Evolutionary conservation across 2,113 vertebrate species (phyloP), one percentile per base, ranked within the genome.

Genomic region (Nesogale talazaci): DNA sequence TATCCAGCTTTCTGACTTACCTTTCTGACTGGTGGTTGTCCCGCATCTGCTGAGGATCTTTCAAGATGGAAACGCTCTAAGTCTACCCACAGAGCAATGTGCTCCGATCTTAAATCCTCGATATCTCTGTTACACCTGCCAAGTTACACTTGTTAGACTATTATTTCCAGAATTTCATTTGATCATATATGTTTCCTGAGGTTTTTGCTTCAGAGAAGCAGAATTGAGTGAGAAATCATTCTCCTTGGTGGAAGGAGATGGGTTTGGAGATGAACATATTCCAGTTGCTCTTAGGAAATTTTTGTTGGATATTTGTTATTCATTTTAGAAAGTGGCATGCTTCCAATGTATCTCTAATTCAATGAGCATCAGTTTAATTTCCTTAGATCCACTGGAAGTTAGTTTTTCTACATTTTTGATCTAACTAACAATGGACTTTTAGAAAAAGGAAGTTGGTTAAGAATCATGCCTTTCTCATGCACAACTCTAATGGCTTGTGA

Each of bases 121-220:
- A 36, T 20, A 59, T 78, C 12, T 40, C 3, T 1, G 29, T 12
- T 52, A 52, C 14, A 2, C 46, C 46, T 12, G 10, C 20, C 34
- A 19, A 67, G 76, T 81, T 79, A 69, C 11, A 67, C 63, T 74
- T 80, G 61, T n/a, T 15, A 34, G 67, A 36, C 23, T 61, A 19
- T 83, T 40, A n/a, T 78, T 76, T 87, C 75, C 23, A 70, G 63
- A 94, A 88, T 85, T 94, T 89, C 65, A 83, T 79, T 83, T 78
- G 59, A 88, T 69, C 57, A 72, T 7, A 86, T 80, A 89, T 88
- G 74, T 75, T 75, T 90, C 65, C 79, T 93, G 74, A 61, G 79
- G 12, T 20, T 89, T 89, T 93, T 93, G 69, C 86, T 88, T 69
- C 67, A 90, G 61, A 92, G 36, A 82, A 92, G 77, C 70, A 69